Evolutionary conservation across 2,888 invertebrate genomes (phyloP), one percentile per base, ranked within the genome.

Genomic region (Synanthedon myopaeformis): DNA sequence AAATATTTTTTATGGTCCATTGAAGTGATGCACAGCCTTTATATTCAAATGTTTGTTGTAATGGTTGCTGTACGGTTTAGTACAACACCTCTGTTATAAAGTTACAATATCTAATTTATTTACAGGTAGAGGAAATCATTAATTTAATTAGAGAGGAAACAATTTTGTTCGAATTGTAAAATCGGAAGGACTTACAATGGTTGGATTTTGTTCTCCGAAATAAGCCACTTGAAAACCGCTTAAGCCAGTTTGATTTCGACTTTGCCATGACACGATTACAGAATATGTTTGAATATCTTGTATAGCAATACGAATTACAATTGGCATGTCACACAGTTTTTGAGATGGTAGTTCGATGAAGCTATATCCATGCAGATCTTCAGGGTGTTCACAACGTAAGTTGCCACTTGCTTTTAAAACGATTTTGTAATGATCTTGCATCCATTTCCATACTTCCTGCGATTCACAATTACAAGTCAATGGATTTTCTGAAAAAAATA

Each of bases 401-500:
- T 90, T 87, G 57, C 84, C 77, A 66, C 90, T 90, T 64, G 89
- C 89, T 61, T 90, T 89, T 56, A 84, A 70, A 35, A 93, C 86
- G 55, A 93, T 89, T 83, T 96, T 95, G 69, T 92, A 91, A 85
- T 97, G 95, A 76, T 95, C 94, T 70, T 94, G 90, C 73, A 97
- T 89, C 97, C 96, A 97, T 82, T 93, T 94, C 95, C 97, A 96
- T 51, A 96, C 90, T 74, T 95, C 94, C 81, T 96, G 94, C 56
- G 96, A 92, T 74, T 96, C 95, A 77, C 97, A 97, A 70, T 92
- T 94, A 80, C 97, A 97, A 59, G 93, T 92, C 64, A 97, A 87
- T 50, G 97, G 96, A 82, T 97, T 97, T 72, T 94, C 96, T 95
- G 90, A 51, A 75, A 76, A 49, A 19, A 49, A 17, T 1, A 19